Base-by-base conservation (phyloP, 2,888 invertebrate species). In the Hypomecis punctinalis region DNA sequence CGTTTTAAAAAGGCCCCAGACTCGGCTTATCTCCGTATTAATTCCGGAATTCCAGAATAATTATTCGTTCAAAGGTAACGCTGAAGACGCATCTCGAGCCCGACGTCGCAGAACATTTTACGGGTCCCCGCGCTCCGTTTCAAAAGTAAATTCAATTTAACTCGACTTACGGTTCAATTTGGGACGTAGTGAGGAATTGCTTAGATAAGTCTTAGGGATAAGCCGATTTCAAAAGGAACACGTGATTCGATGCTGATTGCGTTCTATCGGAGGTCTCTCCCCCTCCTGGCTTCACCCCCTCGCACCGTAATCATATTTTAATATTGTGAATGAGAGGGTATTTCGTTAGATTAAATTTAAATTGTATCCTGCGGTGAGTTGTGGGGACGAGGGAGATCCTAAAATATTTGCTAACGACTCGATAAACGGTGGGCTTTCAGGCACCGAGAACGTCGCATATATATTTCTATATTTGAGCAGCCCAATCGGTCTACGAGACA, bases 171-270 rank as follows among this genome's bases (percentile, higher is more conserved):
- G 78, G 82, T 78, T 62, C 71, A 76, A 62, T 84, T 81, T 84
- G 54, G 76, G 67, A 64, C 73, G 76, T 62, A 58, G 53, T 55
- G 23, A 61, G 63, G 67, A 73, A 70, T 72, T 70, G 78, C 79
- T 78, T 77, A 81, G 83, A 80, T 79, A 78, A 80, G 79, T 78
- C 82, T 81, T 76, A 79, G 75, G 82, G 87, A 88, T 90, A 90
- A 91, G 91, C 89, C 85, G 88, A 87, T 90, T 90, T 90, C 84
- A 87, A 87, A 90, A 89, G 89, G 86, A 87, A 86, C 89, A 87
- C 89, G 90, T 90, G 91, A 91, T 91, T 88, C 85, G 84, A 86
- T 85, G 88, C 82, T 89, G 91, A 91, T 91, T 90, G 90, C 88
- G 85, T 83, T 79, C 75, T 73, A 76, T 77, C 78, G 74, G 59